Evolutionary conservation across 2,888 invertebrate species (phyloP), one percentile per base, ranked within the genome.

Genomic region (Alcis repandata): DNA sequence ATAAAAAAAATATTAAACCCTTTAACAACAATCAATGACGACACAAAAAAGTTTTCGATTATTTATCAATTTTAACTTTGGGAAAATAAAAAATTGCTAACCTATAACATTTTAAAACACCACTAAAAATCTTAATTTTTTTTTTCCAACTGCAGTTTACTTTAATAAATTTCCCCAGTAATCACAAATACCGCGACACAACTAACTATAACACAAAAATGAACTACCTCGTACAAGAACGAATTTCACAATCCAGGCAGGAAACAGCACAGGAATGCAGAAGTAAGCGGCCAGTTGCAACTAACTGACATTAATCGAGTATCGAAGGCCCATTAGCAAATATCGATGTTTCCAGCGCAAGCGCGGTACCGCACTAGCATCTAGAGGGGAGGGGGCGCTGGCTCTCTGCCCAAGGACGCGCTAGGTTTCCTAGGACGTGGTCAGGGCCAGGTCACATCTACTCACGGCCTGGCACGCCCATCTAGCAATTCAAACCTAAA

Each of bases 391-490:
- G 62, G 54, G 66, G 53, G 60, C 66, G 76, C 77, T 91, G 90
- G 92, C 90, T 85, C 63, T 38, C 41, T 71, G 90, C 90, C 91
- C 92, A 88, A 89, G 91, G 91, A 87, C 89, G 75, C 77, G 19
- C 84, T 87, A 89, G 88, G 83, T 79, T 83, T 77, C 88, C 90
- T 89, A 89, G 88, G 85, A 86, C 77, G 63, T n/a, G 89, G 91
- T 90, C 91, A 90, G 80, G 90, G 93, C 80, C 83, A 81, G 80
- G 78, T 79, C 81, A 64, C 46, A 64, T 51, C 58, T 40, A 51
- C 43, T 62, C 71, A 74, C 63, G 72, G 75, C 69, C 63, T 68
- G n/a, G n/a, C 27, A 27, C 27, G 27, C 27, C 27, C 27, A 27
- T 27, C 27, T 4, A 27, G 27, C 8, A 17, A 17, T 32, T 9